Evolutionary conservation across 2,888 invertebrate species (phyloP), one percentile per base, ranked within the genome.

Genomic region (Keiferia lycopersicella): DNA sequence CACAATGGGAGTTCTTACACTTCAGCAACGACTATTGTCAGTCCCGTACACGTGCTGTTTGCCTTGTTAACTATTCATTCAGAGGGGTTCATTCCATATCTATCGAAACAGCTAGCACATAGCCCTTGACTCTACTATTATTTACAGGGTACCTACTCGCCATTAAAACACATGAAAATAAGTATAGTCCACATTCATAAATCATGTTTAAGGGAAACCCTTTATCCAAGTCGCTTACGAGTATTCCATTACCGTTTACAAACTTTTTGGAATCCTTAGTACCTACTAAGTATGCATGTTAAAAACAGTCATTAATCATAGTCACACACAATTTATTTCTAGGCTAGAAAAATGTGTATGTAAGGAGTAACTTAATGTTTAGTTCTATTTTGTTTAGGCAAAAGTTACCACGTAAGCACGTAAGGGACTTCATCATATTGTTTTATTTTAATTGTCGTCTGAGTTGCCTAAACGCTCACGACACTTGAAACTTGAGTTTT

Each of bases 51-150:
- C 69, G 62, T 67, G 66, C 69, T 77, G 75, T 78, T 78, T 79
- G 73, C 77, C 74, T 77, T 71, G 73, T 80, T 77, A 80, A 75
- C 67, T 65, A 77, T 74, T 68, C 62, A 65, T 74, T 67, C 62
- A 65, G 12, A 18, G 30, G 65, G 67, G 67, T 67, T 66, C 66
- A 64, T 26, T 50, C 50, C 20, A 26, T 2, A 26, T 18, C 53
- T 48, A 12, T 14, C 26, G 51, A 20, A 11, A 51, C 16, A 16
- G 18, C 2, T 4, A n/a, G 10, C 18, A 22, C 20, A 2, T 20
- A 50, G 1, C 10, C 26, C 6, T 4, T 6, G 10, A 51, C 3
- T 8, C 2, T 51, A 7, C 8, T 18, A 7, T 22, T 11, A 22
- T 51, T 51, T 18, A 11, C 16, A 18, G 12, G 3, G 51, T 20